Evolutionary conservation across 2,888 invertebrate genomes (phyloP), one percentile per base, ranked within the genome.

Genomic region (Cetonia aurata): DNA sequence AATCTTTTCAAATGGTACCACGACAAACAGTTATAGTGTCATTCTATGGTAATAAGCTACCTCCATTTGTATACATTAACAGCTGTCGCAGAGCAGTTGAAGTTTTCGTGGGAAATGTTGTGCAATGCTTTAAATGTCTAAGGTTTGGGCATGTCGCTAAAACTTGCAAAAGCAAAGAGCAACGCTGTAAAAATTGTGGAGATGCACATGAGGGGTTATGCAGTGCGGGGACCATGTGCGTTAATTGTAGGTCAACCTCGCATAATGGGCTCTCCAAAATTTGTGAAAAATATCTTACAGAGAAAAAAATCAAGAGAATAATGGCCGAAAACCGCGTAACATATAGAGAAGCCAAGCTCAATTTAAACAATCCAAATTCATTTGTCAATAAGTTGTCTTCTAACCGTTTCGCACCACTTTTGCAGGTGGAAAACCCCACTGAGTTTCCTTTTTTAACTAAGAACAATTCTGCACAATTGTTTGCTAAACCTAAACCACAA

Each of bases 251-350:
- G 13, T n/a, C 44, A 44, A 15, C 52, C 10, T 1, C 17, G 4
- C 52, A 17, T 12, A 52, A 52, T 17, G 52, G 19, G 6, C 19
- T 52, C 13, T 52, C 52, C 12, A 52, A 52, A 17, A 17, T 1
- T 10, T 52, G 52, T 52, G 52, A 52, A 17, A 52, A 17, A 6
- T 52, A 52, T 19, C 13, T 8, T 3, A 52, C 15, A 52, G 52
- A 52, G 17, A 52, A 50, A 10, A 15, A 50, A 50, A 52, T 52
- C 17, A 52, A 52, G 19, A 52, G 12, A 17, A 1, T 52, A 6
- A 52, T 52, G 52, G 19, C 52, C 6, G 52, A 52, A 17, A 52
- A 19, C 25, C 15, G 17, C 6, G 10, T 17, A 52, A 52, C 52
- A 1, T 52, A 52, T 10, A 52, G 19, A 0, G 52, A 52, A 17